A percentile compares a stretch with the other conserved stretches of the same genome.
These are phyloP conservation scores for Neotoxoptera formosana DNA, from an alignment of 1,140 invertebrate species.

Conservation along the genomic window DNA sequence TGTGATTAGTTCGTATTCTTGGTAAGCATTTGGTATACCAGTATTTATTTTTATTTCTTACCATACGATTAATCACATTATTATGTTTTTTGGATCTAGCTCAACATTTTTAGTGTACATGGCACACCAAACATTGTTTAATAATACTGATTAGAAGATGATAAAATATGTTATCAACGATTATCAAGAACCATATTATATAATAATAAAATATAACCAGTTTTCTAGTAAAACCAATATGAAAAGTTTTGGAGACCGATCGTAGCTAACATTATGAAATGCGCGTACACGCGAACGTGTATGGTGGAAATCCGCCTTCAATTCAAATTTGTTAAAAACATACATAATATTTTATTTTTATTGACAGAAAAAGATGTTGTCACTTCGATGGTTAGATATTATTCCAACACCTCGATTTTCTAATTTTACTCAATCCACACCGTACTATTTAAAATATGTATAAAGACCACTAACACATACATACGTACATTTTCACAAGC, in stretches of 20 bases:
- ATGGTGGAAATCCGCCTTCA: background rate
- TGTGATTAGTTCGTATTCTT: background rate
- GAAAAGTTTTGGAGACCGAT: background rate
- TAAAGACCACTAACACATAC: background rate
- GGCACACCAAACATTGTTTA: background rate
- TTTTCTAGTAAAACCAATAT: background rate
- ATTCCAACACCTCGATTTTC: background rate
- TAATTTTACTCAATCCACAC: background rate
- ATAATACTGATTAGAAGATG: background rate
- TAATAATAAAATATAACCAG: background rate
- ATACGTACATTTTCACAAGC: background rate
- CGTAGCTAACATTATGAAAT: background rate
- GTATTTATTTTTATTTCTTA: background rate
- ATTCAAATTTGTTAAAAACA: background rate
- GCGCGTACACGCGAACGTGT: background rate
- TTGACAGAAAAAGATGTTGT: background rate
- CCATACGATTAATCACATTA: background rate
- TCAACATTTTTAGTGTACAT: background rate
- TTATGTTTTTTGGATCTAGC: background rate
- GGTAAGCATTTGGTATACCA: background rate
- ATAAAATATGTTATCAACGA: background rate
- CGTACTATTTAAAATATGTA: background rate
- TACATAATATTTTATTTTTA: background rate
- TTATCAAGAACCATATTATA: background rate
- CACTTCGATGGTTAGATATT: background rate